Evolutionary conservation across 2,888 invertebrate genomes (phyloP).

Genomic region (Pachydiplax longipennis): DNA sequence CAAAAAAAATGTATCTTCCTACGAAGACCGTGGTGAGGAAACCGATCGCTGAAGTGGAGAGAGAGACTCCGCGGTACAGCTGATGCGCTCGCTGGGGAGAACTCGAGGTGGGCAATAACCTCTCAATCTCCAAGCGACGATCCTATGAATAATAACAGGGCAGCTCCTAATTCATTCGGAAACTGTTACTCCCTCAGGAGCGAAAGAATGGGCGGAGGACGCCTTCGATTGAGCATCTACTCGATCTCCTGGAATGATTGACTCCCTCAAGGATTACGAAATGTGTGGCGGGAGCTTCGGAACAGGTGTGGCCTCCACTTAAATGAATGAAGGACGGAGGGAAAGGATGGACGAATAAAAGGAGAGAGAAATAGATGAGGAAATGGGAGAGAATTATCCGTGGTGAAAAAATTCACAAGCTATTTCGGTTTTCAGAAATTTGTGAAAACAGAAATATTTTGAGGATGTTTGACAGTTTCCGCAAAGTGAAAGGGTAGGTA

Average conservation of each 20-base stretch:
- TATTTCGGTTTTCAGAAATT: too few species aligned
- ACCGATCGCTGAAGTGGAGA: neutral
- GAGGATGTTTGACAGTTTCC: too few species aligned
- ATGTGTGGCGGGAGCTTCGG: neutral
- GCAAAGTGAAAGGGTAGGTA: too few species aligned
- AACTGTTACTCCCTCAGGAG: neutral
- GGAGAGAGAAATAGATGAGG: neutral
- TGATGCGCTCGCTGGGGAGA: neutral
- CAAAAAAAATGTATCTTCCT: neutral
- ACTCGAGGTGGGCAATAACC: neutral
- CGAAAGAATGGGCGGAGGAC: neutral
- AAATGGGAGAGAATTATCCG: neutral
- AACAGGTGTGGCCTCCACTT: conserved; percentile 2
- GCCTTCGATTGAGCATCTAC: neutral
- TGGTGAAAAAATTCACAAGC: too few species aligned
- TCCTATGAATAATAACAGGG: neutral
- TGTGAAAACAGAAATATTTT: too few species aligned
- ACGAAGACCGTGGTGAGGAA: neutral
- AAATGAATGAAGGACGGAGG: neutral
- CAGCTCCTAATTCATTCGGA: neutral
- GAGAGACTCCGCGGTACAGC: neutral
- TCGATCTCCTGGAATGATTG: conserved; percentile 5
- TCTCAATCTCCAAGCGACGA: neutral
- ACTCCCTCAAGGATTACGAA: conserved; percentile 34
- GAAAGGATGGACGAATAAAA: neutral